Conservation (phyloP, 2,797 vertebrate genomes). For the Intellagama lesueurii region DNA sequence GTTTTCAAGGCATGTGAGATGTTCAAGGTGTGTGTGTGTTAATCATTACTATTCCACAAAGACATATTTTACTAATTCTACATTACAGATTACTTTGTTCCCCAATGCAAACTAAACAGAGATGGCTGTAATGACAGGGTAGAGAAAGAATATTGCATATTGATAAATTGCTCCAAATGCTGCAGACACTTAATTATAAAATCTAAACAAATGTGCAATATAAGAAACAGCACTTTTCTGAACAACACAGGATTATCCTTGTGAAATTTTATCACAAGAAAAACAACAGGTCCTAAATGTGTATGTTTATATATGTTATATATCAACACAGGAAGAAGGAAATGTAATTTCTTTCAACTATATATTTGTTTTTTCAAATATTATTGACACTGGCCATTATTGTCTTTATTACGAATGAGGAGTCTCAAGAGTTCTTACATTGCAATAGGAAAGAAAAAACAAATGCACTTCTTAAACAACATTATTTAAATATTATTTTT, state of each 20-base stretch:
- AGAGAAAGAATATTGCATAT: not conserved
- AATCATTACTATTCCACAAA: too few relatives aligned
- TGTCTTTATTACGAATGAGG: not conserved
- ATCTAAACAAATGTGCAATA: too few relatives aligned
- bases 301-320: not conserved
- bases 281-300: constrained; percentile 34
- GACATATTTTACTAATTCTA: constrained; percentile 3
- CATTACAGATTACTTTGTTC: too few relatives aligned
- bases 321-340: constrained; percentile 40
- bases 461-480: not conserved
- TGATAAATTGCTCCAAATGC: constrained; percentile 1
- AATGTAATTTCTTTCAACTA: constrained; percentile 3
- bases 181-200: not conserved
- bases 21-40: too few relatives aligned
- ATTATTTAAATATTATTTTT: not conserved
- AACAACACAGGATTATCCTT: constrained; percentile 56
- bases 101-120: not conserved
- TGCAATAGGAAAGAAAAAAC: not conserved
- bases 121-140: not conserved
- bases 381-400: not conserved
- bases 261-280: constrained; percentile 58
- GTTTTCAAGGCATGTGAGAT: too few relatives aligned
- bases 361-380: constrained; percentile 42
- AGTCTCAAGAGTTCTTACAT: not conserved
- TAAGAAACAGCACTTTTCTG: constrained; percentile 45